phyloP scores from a whole-genome alignment of 2,888 invertebrate species.

The Tholera decimalis region DNA sequence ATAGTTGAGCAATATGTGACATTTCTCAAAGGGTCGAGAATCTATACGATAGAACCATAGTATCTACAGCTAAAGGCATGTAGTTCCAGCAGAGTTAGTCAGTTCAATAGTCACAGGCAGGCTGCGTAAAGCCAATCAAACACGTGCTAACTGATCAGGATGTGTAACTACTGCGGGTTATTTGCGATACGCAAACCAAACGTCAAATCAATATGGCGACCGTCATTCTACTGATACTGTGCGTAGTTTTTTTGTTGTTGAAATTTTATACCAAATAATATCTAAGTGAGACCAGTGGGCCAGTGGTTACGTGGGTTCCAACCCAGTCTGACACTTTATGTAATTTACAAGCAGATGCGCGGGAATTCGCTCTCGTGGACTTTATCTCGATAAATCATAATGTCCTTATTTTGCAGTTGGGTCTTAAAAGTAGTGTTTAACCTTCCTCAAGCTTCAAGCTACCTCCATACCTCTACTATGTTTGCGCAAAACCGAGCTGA shows the following conservation, averaged over 20 bases:
- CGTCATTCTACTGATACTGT: conserved; percentile 1
- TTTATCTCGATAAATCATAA: too few species aligned
- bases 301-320: too few species aligned
- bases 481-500: too few species aligned
- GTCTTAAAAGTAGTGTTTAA: too few species aligned
- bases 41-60: neutral
- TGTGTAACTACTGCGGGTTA: conserved; percentile 22
- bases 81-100: conserved; percentile 18
- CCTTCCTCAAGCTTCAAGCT: too few species aligned
- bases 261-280: neutral
- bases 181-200: conserved; percentile 32
- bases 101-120: conserved; percentile 27
- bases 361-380: too few species aligned
- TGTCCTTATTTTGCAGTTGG: too few species aligned
- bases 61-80: neutral
- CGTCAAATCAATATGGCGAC: conserved; percentile 26
- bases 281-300: too few species aligned
- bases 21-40: conserved; percentile 1
- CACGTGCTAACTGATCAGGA: conserved; percentile 38
- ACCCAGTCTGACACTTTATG: too few species aligned
- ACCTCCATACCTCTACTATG: too few species aligned
- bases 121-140: conserved; percentile 44
- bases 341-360: too few species aligned
- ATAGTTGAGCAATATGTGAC: neutral
- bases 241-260: neutral